Evolutionary conservation across 2,888 invertebrate genomes (phyloP).

Genomic region (Sthenelais limicola): DNA sequence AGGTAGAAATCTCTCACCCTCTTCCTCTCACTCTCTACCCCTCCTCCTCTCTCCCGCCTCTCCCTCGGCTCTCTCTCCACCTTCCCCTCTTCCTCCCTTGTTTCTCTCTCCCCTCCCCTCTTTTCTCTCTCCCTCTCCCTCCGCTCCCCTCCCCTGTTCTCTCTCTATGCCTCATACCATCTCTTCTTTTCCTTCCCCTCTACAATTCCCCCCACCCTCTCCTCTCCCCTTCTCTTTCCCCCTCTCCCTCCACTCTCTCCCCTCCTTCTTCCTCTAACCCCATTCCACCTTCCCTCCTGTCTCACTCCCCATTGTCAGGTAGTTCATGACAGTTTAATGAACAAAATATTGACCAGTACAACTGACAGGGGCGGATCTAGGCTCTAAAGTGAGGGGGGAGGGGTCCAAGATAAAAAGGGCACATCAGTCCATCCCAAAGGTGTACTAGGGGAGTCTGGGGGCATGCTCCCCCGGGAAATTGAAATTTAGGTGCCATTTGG

Average conservation of each 20-base stretch:
- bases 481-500: too few relatives aligned
- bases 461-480: too few relatives aligned
- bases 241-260: background rate
- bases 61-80: background rate
- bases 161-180: background rate
- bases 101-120: background rate
- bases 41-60: too few relatives aligned
- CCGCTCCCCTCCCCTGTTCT: background rate
- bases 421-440: too few relatives aligned
- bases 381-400: too few relatives aligned
- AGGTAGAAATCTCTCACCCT: too few relatives aligned
- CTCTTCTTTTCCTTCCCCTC: background rate
- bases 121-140: background rate
- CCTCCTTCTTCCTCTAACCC: background rate
- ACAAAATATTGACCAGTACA: too few relatives aligned
- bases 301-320: background rate
- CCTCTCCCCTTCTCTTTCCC: background rate
- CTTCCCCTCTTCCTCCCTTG: background rate
- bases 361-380: too few relatives aligned
- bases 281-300: background rate
- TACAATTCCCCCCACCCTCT: background rate
- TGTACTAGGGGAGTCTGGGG: too few relatives aligned
- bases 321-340: background rate
- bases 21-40: too few relatives aligned
- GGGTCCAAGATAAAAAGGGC: too few relatives aligned